Base-by-base conservation (phyloP, 2,888 invertebrate species). In the Antitype chi region DNA sequence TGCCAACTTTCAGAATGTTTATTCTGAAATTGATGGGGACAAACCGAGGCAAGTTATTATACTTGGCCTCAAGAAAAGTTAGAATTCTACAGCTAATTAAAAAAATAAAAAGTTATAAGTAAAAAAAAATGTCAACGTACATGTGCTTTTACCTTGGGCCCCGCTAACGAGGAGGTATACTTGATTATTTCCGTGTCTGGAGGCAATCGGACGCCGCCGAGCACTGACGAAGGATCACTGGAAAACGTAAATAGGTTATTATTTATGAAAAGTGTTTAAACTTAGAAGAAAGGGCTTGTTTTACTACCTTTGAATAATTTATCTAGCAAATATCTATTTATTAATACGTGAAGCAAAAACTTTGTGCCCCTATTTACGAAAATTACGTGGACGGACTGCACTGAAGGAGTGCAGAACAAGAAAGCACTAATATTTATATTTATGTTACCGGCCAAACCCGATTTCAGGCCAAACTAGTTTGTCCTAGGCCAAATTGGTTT, bases 131-230 rank as follows among this genome's bases (percentile, higher is more conserved):
- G 7, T 53, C 32, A 5, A 88, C 87, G 68, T 85, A 87, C 82
- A 76, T 85, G 81, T 60, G 79, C 43, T 76, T 83, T 92, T 93
- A 97, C 97, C 97, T 98, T 98, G 76, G 98, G 98, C 80, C 98
- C 98, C 87, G 98, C 98, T 90, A 98, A 97, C 79, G 98, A 98
- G 86, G 98, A 98, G 86, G 98, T 98, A 94, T 98, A 98, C 95
- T 98, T 98, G 92, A 99, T 98, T 85, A 98, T 98, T 96, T 99
- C 98, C 66, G 98, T 99, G 92, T 98, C 98, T 59, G 98, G 98
- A 85, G 98, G 98, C 89, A 99, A 95, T 81, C 98, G 97, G 69
- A 98, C 98, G 57, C 98, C 98, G 80, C 98, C 98, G 92, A 98
- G 96, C 93, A 98, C 98, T 90, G 98, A 98, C 87, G 98, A 97